phyloP scores from a whole-genome alignment of 2,888 invertebrate species.

The Mesorhabditis sp. region DNA sequence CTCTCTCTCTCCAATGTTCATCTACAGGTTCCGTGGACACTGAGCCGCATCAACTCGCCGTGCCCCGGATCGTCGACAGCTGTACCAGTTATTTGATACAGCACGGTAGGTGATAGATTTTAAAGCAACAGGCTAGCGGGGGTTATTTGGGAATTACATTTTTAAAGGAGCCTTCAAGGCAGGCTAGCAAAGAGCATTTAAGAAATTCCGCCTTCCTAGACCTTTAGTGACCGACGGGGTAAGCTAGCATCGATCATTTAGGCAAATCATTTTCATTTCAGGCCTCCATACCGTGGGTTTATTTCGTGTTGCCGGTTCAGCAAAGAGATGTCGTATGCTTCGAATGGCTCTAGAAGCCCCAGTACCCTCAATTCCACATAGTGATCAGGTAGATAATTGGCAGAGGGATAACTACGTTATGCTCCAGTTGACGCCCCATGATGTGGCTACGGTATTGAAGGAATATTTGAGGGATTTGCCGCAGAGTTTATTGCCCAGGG shows the following conservation, averaged over 20 bases:
- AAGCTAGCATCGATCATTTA: constrained; percentile 4
- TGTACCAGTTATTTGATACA: constrained; percentile 60
- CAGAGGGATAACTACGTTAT: too few relatives aligned
- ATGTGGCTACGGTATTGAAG: constrained; percentile 85
- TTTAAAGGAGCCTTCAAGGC: too few relatives aligned
- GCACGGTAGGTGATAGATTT: constrained; percentile 54
- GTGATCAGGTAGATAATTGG: neutral
- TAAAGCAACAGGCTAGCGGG: neutral
- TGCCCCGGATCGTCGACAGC: constrained; percentile 59
- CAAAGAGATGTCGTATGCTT: constrained; percentile 85
- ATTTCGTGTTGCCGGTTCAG: constrained; percentile 85
- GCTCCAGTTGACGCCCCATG: constrained; percentile 72
- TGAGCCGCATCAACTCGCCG: constrained; percentile 54
- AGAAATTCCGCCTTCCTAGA: too few relatives aligned
- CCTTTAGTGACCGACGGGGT: neutral
- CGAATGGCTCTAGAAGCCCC: constrained; percentile 32
- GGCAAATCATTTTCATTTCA: constrained; percentile 27
- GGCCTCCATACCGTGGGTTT: constrained; percentile 78
- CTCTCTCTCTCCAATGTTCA: neutral
- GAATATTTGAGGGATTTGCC: constrained; percentile 79
- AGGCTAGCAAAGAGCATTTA: too few relatives aligned
- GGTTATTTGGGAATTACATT: too few relatives aligned
- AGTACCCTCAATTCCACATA: neutral
- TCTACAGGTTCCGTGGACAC: constrained; percentile 16
- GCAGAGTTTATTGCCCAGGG: constrained; percentile 82